A percentile compares a stretch with the other conserved stretches of the same genome.
Conservation (phyloP, 2,113 vertebrate genomes). For the Melanerpes aurifrons region DNA sequence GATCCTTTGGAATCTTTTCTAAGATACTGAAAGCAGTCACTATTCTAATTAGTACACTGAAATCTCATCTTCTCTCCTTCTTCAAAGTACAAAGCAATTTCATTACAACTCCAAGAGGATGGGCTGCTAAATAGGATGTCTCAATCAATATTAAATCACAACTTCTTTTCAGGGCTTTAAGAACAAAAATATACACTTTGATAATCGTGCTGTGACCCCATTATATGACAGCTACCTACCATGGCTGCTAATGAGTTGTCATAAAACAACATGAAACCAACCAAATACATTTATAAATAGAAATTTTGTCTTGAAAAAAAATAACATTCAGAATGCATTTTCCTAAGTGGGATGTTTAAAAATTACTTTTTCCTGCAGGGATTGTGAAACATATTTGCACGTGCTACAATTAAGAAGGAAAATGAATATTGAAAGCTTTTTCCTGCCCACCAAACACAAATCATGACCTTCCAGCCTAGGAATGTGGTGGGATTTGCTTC, state of each 20-base stretch:
- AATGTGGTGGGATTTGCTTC: neutral
- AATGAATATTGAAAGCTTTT: neutral
- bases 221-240: conserved; percentile 42
- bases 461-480: neutral
- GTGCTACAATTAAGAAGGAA: neutral
- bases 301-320: neutral
- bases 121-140: conserved; percentile 24
- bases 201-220: conserved; percentile 20
- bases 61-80: conserved; percentile 6
- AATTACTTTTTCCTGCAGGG: neutral
- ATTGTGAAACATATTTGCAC: neutral
- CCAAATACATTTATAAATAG: neutral
- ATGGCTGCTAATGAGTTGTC: neutral
- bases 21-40: neutral
- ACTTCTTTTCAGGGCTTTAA: neutral
- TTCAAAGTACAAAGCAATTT: neutral
- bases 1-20: neutral
- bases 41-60: neutral
- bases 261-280: neutral
- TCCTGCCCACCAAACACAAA: neutral
- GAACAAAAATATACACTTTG: conserved; percentile 39
- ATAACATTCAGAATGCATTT: neutral
- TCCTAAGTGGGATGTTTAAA: neutral
- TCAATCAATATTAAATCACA: conserved; percentile 55
- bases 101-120: neutral